Conservation (phyloP, 2,113 vertebrate species). For the Malurus alboscapulatus region DNA sequence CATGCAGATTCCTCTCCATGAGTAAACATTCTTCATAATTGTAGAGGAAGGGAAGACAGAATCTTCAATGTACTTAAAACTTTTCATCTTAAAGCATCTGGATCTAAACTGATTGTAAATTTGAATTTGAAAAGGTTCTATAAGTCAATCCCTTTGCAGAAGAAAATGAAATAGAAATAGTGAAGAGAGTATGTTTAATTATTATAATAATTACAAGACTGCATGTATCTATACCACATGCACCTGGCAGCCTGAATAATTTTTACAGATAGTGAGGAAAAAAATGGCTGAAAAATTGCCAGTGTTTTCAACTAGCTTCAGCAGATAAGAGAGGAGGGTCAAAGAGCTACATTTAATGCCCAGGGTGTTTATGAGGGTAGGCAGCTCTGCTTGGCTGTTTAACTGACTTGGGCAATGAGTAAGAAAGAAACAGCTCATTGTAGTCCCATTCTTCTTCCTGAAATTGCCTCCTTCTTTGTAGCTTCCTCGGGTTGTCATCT, state of each 20-base stretch:
- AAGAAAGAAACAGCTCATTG: not conserved
- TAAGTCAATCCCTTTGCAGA: not conserved
- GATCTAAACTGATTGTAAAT: not conserved
- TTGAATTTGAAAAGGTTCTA: not conserved
- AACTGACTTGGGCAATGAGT: not conserved
- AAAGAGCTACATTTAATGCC: not conserved
- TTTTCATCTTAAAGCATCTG: not conserved
- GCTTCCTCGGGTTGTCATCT: not conserved
- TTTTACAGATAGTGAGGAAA: not conserved
- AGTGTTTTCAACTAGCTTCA: not conserved
- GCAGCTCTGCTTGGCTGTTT: not conserved
- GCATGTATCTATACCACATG: not conserved
- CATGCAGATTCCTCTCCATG: accelerated
- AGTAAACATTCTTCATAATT: not conserved
- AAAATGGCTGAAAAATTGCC: not conserved
- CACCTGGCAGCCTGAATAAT: not conserved
- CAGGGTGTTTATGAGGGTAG: not conserved
- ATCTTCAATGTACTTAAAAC: not conserved
- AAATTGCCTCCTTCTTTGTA: not conserved
- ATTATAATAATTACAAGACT: not conserved
- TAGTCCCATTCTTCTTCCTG: not conserved
- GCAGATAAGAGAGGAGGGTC: not conserved
- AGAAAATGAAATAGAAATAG: not conserved
- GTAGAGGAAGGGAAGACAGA: not conserved
- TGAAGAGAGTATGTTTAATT: not conserved